Conservation (phyloP, 1,140 invertebrate genomes). For the Diorhabda elongata region DNA sequence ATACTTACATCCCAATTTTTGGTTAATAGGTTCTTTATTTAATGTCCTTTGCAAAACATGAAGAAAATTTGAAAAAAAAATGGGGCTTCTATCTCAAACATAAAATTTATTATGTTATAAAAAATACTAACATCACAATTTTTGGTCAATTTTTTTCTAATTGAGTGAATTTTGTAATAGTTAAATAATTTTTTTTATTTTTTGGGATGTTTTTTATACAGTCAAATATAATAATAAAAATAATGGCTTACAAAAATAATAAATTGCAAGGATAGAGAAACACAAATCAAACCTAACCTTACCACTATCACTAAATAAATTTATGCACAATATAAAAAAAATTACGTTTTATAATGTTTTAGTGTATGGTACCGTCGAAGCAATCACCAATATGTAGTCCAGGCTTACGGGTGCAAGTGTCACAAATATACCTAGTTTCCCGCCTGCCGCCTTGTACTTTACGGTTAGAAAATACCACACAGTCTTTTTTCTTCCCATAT, state of each 20-base stretch:
- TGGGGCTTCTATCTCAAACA: no score
- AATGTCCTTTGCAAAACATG: no score
- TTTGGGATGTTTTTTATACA: no score
- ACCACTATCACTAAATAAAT: constrained; percentile 16
- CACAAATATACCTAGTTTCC: constrained; percentile 12
- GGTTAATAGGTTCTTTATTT: no score
- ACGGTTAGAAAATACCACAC: constrained; percentile 6
- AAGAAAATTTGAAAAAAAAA: no score
- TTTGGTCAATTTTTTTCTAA: no score
- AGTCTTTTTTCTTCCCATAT: not conserved
- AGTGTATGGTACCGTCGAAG: constrained; percentile 4
- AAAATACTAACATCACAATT: no score
- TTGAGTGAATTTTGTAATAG: no score
- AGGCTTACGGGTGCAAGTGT: constrained; percentile 12
- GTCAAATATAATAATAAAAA: not conserved
- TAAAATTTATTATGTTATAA: no score
- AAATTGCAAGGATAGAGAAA: not conserved
- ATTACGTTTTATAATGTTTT: not conserved
- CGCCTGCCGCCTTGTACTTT: constrained; percentile 8
- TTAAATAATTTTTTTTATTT: no score
- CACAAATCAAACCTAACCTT: not conserved
- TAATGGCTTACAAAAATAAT: constrained; percentile 6
- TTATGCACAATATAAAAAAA: not conserved
- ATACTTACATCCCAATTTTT: no score
- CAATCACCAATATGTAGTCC: not conserved